phyloP scores from a whole-genome alignment of 2,113 vertebrate genomes.

The Sinocyclocheilus maitianheensis region DNA sequence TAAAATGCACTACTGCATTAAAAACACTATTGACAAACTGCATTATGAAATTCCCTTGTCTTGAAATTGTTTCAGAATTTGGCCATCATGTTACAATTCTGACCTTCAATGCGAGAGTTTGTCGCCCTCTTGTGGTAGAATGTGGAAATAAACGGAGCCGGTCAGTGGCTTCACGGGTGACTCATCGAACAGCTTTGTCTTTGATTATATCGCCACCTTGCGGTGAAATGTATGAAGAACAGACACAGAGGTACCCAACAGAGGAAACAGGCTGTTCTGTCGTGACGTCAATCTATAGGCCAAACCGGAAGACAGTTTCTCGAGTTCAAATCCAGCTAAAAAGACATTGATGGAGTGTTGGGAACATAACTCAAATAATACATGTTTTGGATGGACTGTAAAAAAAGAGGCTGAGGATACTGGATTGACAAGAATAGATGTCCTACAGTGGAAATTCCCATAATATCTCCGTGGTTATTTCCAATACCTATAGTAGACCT shows the following conservation, averaged over 20 bases:
- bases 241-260: no score
- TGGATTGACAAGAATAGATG: no score
- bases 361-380: no score
- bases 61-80: constrained; percentile 6
- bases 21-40: not conserved
- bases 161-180: not conserved
- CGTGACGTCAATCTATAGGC: not conserved
- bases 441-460: no score
- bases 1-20: no score
- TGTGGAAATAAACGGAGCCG: not conserved
- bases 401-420: no score
- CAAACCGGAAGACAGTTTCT: not conserved
- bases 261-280: not conserved
- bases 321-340: not conserved
- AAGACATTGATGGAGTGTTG: no score
- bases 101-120: not conserved
- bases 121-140: constrained; percentile 3
- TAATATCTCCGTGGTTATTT: no score
- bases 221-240: constrained; percentile 24
- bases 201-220: constrained; percentile 51
- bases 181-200: not conserved
- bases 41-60: not conserved
- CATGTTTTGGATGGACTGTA: no score
- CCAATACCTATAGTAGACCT: no score
- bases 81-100: not conserved